Evolutionary conservation across 2,888 invertebrate genomes (phyloP).

Genomic region (Ctena decussata): DNA sequence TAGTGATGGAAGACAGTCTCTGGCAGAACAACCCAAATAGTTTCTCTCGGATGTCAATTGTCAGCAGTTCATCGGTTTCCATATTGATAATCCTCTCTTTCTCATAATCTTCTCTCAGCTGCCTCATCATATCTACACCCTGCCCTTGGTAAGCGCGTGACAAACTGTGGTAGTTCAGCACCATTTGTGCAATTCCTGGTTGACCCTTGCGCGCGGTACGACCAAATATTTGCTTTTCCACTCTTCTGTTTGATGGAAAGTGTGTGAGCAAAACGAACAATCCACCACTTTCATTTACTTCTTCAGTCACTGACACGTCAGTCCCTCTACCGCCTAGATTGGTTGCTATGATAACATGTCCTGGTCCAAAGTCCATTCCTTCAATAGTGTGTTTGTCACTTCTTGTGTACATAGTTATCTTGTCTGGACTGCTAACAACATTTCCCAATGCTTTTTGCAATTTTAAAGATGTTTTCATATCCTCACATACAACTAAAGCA

Average conservation of each 20-base stretch:
- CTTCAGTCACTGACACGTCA: constrained; percentile 39
- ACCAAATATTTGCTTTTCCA: constrained; percentile 1
- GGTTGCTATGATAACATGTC: constrained; percentile 54
- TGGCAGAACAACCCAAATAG: background rate
- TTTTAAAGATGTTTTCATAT: constrained; percentile 14
- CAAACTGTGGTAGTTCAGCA: background rate
- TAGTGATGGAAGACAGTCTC: background rate
- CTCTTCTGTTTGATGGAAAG: background rate
- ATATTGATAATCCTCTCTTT: background rate
- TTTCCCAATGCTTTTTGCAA: background rate
- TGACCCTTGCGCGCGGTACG: background rate
- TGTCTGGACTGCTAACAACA: background rate
- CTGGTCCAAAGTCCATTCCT: constrained; percentile 18
- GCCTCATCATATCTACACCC: background rate
- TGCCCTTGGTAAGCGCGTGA: background rate
- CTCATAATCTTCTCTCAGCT: background rate
- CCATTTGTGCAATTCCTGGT: background rate
- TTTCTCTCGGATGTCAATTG: background rate
- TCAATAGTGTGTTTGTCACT: constrained; percentile 7
- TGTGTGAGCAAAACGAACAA: constrained; percentile 44
- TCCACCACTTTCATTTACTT: constrained; percentile 50
- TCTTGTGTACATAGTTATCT: background rate
- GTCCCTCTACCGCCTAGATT: constrained; percentile 66
- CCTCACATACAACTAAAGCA: constrained; percentile 22
- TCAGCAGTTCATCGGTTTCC: background rate